These are phyloP conservation scores for Smutsia temminckii DNA, from an alignment of 2,797 vertebrate species.

Conservation along the genomic window DNA sequence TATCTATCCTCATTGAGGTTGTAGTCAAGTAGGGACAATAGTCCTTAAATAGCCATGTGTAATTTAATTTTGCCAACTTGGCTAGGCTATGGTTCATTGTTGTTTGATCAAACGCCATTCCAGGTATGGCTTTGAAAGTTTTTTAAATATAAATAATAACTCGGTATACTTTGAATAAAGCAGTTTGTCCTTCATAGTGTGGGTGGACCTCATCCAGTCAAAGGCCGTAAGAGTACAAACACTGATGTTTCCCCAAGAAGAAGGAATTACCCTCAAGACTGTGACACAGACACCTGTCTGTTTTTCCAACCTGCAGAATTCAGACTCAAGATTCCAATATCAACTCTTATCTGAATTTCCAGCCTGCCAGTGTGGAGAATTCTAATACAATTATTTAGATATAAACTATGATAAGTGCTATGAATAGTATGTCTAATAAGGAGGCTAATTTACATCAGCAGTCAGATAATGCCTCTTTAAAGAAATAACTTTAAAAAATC, in stretches of 20 bases:
- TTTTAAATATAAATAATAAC: background rate
- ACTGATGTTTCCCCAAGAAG: background rate
- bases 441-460: background rate
- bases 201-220: background rate
- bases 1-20: background rate
- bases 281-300: background rate
- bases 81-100: background rate
- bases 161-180: background rate
- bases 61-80: background rate
- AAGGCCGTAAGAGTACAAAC: background rate
- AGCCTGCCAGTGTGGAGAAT: background rate
- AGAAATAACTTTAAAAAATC: background rate
- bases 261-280: background rate
- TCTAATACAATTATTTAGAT: constrained; percentile 2
- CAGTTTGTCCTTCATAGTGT: background rate
- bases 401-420: background rate
- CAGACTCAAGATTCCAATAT: background rate
- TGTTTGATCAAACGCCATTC: background rate
- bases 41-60: background rate
- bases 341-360: background rate
- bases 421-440: background rate
- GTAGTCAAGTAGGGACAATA: background rate
- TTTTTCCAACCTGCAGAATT: background rate
- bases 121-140: background rate
- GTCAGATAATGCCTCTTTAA: background rate